phyloP scores from a whole-genome alignment of 2,888 invertebrate genomes.

The Macrophya annulata region DNA sequence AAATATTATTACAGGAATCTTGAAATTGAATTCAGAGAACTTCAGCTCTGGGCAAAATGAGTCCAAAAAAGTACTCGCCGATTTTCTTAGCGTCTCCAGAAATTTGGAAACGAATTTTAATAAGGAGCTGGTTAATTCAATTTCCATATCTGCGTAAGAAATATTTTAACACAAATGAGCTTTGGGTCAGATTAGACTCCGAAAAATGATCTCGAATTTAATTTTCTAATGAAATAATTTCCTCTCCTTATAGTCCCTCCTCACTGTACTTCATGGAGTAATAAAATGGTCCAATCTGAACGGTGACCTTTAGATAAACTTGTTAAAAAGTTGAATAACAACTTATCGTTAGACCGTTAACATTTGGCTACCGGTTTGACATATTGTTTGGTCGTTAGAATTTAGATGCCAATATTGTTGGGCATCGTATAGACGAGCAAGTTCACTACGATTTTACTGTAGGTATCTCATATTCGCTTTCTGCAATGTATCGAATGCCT shows the following conservation, averaged over 20 bases:
- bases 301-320: conserved; percentile 10
- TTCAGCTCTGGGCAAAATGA: not conserved
- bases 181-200: not conserved
- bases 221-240: not conserved
- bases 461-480: not conserved
- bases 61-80: not conserved
- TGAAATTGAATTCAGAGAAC: not conserved
- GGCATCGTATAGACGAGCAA: not conserved
- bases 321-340: conserved; percentile 1
- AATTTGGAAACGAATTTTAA: not conserved
- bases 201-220: not conserved
- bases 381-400: not conserved
- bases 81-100: not conserved
- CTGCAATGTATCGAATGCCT: not conserved
- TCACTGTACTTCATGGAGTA: not conserved
- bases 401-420: conserved; percentile 1
- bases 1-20: not conserved
- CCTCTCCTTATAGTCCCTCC: not conserved
- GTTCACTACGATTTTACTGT: not conserved
- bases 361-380: conserved; percentile 2
- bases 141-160: too few species aligned
- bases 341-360: not conserved
- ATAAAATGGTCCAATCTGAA: not conserved
- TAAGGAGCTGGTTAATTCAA: too few species aligned
- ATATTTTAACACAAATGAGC: not conserved